Percentiles rank a stretch among this genome's conserved stretches.
Evolutionary conservation across 2,113 vertebrate genomes (phyloP).

Genomic region (Xenopus borealis): DNA sequence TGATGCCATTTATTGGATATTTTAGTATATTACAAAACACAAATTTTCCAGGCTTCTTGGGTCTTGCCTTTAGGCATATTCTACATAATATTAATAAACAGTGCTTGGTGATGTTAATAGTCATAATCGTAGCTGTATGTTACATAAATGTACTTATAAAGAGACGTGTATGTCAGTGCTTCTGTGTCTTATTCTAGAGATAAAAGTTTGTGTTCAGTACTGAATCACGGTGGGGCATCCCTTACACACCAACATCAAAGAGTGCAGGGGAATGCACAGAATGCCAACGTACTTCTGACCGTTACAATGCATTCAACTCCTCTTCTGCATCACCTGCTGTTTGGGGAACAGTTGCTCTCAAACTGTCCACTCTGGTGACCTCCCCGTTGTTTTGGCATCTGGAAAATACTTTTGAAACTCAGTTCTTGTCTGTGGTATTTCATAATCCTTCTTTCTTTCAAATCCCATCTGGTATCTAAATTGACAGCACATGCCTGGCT

Average conservation of each 20-base stretch:
- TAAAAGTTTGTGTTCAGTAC: not conserved
- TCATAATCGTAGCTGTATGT: no score
- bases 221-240: not conserved
- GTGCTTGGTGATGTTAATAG: no score
- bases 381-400: slow-evolving; percentile 41
- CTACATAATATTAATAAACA: no score
- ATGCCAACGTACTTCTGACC: not conserved
- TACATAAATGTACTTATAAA: no score
- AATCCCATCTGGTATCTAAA: slow-evolving; percentile 13
- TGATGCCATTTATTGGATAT: no score
- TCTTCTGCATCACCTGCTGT: slow-evolving; percentile 6
- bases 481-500: not conserved
- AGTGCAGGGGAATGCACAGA: not conserved
- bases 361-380: slow-evolving; percentile 43
- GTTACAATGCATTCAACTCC: not conserved
- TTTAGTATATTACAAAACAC: no score
- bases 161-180: no score
- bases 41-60: no score
- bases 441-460: slow-evolving; percentile 15
- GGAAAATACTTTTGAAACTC: slow-evolving; percentile 35
- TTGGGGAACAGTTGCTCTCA: slow-evolving; percentile 35
- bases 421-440: slow-evolving; percentile 32
- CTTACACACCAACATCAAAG: slow-evolving; percentile 23
- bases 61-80: no score
- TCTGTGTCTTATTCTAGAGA: not conserved